Conservation (phyloP, 2,888 invertebrate genomes). For the Caenorhabditis sulstoni region DNA sequence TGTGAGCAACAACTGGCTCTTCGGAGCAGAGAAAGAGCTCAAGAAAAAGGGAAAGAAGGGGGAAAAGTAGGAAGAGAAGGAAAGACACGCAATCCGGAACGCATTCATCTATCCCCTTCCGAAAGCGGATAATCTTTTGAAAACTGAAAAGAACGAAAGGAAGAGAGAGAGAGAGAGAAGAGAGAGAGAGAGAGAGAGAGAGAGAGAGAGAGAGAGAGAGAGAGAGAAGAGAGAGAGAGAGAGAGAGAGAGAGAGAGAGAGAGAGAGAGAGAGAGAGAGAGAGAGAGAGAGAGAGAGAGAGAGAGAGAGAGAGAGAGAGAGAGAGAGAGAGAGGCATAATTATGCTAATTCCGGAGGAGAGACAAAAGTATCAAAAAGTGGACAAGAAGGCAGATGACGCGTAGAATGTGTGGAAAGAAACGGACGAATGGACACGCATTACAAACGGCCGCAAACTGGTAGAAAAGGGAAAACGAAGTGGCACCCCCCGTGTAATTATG, state of each 20-base stretch:
- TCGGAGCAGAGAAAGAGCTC: background rate
- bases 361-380: slow-evolving; percentile 27
- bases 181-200: background rate
- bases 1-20: slow-evolving; percentile 6
- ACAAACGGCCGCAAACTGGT: slow-evolving; percentile 17
- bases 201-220: background rate
- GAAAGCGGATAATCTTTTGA: no score
- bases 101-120: slow-evolving; percentile 1
- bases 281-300: background rate
- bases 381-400: slow-evolving; percentile 5
- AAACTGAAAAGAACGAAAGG: background rate
- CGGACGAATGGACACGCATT: slow-evolving; percentile 20
- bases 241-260: background rate
- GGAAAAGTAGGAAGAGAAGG: background rate
- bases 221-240: background rate
- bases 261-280: background rate
- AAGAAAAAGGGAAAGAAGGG: background rate
- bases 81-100: slow-evolving; percentile 8
- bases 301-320: slow-evolving; percentile 1
- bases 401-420: slow-evolving; percentile 5
- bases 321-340: slow-evolving; percentile 15
- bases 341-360: slow-evolving; percentile 28
- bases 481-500: slow-evolving; percentile 1
- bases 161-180: background rate
- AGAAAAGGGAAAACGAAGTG: background rate